A percentile compares a stretch with the other conserved stretches of the same genome.
These are phyloP conservation scores for Falcaria lacertinaria DNA, from an alignment of 2,888 invertebrate species.

Conservation along the genomic window DNA sequence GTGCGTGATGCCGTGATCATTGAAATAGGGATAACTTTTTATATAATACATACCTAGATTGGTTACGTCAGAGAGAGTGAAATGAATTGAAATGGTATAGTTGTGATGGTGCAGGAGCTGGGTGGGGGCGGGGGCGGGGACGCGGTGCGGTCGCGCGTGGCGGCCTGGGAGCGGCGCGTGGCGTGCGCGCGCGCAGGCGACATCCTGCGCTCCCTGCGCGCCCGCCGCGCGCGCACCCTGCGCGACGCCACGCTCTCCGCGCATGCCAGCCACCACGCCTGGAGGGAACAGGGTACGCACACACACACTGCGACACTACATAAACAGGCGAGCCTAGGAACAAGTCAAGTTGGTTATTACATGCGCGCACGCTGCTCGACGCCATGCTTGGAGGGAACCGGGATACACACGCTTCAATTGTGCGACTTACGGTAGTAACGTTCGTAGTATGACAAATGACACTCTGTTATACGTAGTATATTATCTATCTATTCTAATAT, in stretches of 20 bases:
- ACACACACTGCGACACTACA: not conserved
- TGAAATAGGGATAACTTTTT: no score
- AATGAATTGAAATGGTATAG: slow-evolving; percentile 4
- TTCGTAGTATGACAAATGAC: no score
- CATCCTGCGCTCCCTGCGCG: slow-evolving; percentile 81
- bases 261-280: slow-evolving; percentile 79
- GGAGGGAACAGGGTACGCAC: slow-evolving; percentile 82
- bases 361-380: no score
- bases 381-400: no score
- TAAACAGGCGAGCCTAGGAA: no score
- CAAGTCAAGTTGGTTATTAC: no score
- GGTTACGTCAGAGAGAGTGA: slow-evolving; percentile 5
- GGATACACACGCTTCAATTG: no score
- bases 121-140: slow-evolving; percentile 44
- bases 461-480: no score
- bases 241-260: slow-evolving; percentile 81
- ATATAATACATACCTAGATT: no score
- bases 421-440: no score
- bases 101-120: slow-evolving; percentile 42
- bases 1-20: no score
- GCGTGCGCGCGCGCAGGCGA: slow-evolving; percentile 83
- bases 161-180: slow-evolving; percentile 84
- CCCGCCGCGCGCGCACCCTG: slow-evolving; percentile 67
- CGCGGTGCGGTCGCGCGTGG: slow-evolving; percentile 81
- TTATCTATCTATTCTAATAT: no score